Conservation (phyloP, 2,797 vertebrate genomes). For the Anableps anableps region DNA sequence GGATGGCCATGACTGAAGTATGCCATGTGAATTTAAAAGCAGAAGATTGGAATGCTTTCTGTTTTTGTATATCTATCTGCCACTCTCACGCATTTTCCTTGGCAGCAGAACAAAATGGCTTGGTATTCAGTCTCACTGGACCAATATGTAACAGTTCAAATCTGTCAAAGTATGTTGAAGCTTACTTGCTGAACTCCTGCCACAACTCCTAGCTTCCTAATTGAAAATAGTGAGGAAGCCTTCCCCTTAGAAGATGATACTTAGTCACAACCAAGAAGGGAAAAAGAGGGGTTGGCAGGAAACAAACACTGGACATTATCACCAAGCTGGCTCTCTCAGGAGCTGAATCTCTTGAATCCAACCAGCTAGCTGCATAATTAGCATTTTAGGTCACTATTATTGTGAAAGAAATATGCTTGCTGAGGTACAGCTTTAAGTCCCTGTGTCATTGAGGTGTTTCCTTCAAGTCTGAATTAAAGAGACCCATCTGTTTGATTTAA, state of each 20-base stretch:
- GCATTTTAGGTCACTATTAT: slow-evolving; percentile 33
- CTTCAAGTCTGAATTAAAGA: slow-evolving; percentile 40
- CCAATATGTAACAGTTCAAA: slow-evolving; percentile 40
- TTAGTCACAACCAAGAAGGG: slow-evolving; percentile 39
- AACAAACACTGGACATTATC: slow-evolving; percentile 59
- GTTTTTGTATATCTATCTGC: slow-evolving; percentile 24
- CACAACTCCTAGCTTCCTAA: slow-evolving; percentile 59
- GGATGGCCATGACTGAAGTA: slow-evolving; percentile 48
- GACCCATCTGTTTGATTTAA: slow-evolving; percentile 58
- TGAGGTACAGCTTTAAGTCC: slow-evolving; percentile 30
- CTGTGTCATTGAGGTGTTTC: slow-evolving; percentile 41
- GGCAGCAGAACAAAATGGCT: slow-evolving; percentile 44
- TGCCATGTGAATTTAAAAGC: slow-evolving; percentile 10
- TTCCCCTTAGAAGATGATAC: slow-evolving; percentile 46
- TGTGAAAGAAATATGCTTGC: slow-evolving; percentile 49
- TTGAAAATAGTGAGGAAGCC: slow-evolving; percentile 65
- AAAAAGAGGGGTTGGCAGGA: slow-evolving; percentile 27
- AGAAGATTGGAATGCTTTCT: slow-evolving; percentile 11
- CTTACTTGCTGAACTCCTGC: slow-evolving; percentile 39
- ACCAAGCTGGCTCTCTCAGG: slow-evolving; percentile 29
- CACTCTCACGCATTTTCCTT: slow-evolving; percentile 35
- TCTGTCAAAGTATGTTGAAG: slow-evolving; percentile 36
- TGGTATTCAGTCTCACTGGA: slow-evolving; percentile 42
- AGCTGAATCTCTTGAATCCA: slow-evolving; percentile 50
- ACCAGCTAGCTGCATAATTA: slow-evolving; percentile 45